Evolutionary conservation across 2,797 vertebrate genomes (phyloP).

Genomic region (Spondyliosoma cantharus): DNA sequence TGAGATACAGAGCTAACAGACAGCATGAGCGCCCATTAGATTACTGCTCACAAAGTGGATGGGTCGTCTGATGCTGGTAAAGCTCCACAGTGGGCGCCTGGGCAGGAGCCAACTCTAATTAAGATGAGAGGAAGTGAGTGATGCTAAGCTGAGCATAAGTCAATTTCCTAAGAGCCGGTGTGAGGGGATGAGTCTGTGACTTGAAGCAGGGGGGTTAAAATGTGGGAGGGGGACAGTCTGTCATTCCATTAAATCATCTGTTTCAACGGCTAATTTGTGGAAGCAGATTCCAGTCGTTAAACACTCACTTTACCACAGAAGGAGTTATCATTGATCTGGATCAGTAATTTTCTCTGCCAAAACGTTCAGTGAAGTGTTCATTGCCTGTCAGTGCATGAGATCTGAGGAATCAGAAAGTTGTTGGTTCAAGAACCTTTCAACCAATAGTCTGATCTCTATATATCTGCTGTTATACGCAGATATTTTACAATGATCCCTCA

Average conservation of each 20-base stretch:
- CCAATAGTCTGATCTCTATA: neutral
- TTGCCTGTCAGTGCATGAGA: slow-evolving; percentile 7
- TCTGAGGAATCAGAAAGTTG: neutral
- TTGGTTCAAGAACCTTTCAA: neutral
- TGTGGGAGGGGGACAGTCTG: slow-evolving; percentile 27
- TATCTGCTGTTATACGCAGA: too few relatives aligned
- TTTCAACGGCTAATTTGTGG: slow-evolving; percentile 1
- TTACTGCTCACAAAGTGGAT: slow-evolving; percentile 64
- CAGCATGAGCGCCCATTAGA: slow-evolving; percentile 64
- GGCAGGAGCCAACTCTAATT: slow-evolving; percentile 74
- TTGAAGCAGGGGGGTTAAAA: slow-evolving; percentile 5
- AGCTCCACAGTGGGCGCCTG: slow-evolving; percentile 43
- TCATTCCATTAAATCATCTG: slow-evolving; percentile 27
- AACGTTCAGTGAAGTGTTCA: slow-evolving; percentile 4
- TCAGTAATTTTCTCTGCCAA: neutral
- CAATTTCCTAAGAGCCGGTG: slow-evolving; percentile 45
- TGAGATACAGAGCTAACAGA: slow-evolving; percentile 22
- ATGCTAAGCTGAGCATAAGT: slow-evolving; percentile 68
- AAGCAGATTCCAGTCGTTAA: slow-evolving; percentile 8
- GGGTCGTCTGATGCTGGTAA: slow-evolving; percentile 62
- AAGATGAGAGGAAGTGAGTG: slow-evolving; percentile 75
- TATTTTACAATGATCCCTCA: too few relatives aligned
- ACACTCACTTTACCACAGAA: neutral
- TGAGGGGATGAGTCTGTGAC: slow-evolving; percentile 56
- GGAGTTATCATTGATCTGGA: neutral